phyloP scores from a whole-genome alignment of 2,113 vertebrate species.

The Pseudopodoces humilis region DNA sequence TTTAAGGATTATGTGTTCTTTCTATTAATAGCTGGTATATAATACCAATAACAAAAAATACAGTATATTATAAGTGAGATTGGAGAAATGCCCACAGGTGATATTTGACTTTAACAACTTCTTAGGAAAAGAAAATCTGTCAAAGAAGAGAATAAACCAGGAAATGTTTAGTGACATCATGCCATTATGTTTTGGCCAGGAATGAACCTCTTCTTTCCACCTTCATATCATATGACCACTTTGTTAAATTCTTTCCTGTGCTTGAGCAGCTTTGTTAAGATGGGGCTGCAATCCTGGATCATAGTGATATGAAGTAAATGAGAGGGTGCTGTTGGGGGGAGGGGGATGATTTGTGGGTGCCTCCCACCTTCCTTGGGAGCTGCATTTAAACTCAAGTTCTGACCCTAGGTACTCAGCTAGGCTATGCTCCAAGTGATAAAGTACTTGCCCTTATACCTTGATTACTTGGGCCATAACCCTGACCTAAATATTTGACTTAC shows the following conservation, averaged over 20 bases:
- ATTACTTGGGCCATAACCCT: neutral
- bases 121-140: neutral
- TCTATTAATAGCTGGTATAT: neutral
- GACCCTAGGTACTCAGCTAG: neutral
- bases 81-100: neutral
- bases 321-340: fast-evolving
- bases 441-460: neutral
- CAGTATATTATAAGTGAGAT: neutral
- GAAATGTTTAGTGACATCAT: neutral
- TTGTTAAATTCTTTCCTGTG: neutral
- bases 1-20: neutral
- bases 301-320: neutral
- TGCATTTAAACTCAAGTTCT: neutral
- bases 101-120: neutral
- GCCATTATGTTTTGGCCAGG: neutral
- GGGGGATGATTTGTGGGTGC: fast-evolving
- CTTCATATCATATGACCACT: fast-evolving
- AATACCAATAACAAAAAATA: neutral
- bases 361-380: neutral
- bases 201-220: neutral
- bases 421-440: neutral
- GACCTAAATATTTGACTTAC: neutral
- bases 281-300: neutral
- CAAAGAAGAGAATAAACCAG: neutral
- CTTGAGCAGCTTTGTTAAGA: neutral